Evolutionary conservation across 2,113 vertebrate species (phyloP), one percentile per base, ranked within the genome.

Genomic region (Oxyura jamaicensis): DNA sequence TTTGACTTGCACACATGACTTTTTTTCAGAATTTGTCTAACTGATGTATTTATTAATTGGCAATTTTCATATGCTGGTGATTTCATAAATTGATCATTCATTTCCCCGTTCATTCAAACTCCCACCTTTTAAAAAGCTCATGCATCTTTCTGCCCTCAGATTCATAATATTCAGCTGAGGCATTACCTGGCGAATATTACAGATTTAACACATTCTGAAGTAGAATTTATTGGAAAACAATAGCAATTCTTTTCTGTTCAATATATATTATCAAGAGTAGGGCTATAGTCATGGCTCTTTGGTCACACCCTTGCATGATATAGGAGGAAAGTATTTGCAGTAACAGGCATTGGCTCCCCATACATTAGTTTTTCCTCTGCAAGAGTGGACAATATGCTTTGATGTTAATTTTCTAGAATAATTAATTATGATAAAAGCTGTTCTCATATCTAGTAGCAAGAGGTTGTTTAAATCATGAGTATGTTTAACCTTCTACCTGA

Each of bases 1-100:
- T 93, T 85, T 60, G 18, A 91, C 68, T 90, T 92, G 28, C n/a
- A 94, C 39, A 89, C 36, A 60, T 67, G 17, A 62, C 10, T 90
- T 94, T 95, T 92, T 92, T 95, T 58, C 55, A 91, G 78, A 79
- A 88, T 94, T 94, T 84, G 23, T 95, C 62, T 76, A 91, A 95
- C 33, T 90, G 94, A 48, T 10, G 5, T 28, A 66, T 84, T 95
- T 20, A 8, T 95, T 95, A 96, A 92, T 86, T 96, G 74, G 69
- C 44, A 58, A 84, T 90, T 93, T 91, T 93, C 41, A 31, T 84
- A 65, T 78, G 26, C 60, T 75, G 18, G 35, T 93, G 52, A 74
- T 93, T 96, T 93, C 50, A 58, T 86, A 91, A 95, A 91, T 46
- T 88, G 69, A 35, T 85, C 56, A 71, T 78, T 89, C 62, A 73